Evolutionary conservation across 1,140 invertebrate species (phyloP).

Genomic region (Muscidifurax raptorellus): DNA sequence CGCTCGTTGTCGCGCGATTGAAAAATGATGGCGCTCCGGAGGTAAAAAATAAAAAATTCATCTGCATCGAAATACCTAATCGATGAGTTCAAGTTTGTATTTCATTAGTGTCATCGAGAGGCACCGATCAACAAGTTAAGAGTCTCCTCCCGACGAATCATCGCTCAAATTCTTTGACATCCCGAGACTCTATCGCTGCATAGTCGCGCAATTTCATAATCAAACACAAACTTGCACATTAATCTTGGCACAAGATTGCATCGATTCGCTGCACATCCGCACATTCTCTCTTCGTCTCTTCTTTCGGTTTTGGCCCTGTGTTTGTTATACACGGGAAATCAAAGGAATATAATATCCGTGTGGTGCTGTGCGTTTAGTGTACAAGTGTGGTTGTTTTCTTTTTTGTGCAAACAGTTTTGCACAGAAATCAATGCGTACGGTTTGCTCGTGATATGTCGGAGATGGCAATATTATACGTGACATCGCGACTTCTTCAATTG

Average conservation of each 20-base stretch:
- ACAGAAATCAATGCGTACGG: too few relatives aligned
- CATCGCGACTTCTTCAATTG: neutral
- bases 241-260: constrained; percentile 29
- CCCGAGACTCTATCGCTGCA: neutral
- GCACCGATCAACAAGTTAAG: neutral
- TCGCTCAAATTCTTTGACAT: constrained; percentile 8
- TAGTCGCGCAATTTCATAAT: neutral
- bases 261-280: neutral
- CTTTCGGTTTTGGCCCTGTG: neutral
- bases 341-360: neutral
- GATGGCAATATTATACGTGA: neutral
- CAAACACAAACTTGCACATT: neutral
- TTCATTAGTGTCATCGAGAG: constrained; percentile 22
- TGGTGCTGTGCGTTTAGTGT: neutral
- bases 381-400: neutral
- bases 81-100: constrained; percentile 22
- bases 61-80: constrained; percentile 19
- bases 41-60: constrained; percentile 10
- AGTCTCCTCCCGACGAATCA: neutral
- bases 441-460: neutral
- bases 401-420: neutral
- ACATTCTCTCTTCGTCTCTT: neutral
- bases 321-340: neutral
- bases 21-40: constrained; percentile 7
- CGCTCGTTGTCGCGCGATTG: neutral